Conservation (phyloP, 1,140 invertebrate species). For the Bombus cullumanus region DNA sequence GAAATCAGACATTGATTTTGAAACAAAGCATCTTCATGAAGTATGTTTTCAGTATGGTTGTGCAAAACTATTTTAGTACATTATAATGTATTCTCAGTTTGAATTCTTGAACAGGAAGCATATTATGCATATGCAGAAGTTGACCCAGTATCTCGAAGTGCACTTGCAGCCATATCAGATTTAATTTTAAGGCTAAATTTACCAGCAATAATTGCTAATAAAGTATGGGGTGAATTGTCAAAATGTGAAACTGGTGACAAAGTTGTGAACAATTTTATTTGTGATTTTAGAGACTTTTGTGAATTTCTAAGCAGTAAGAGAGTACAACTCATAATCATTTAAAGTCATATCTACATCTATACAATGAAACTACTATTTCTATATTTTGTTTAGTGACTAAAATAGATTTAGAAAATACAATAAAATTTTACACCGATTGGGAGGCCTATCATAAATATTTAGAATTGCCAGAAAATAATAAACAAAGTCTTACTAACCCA, state of each 20-base stretch:
- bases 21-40: slow-evolving; percentile 83
- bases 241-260: slow-evolving; percentile 79
- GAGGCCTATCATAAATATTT: slow-evolving; percentile 83
- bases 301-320: slow-evolving; percentile 82
- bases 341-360: not conserved
- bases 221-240: slow-evolving; percentile 84
- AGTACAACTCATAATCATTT: not conserved
- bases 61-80: not conserved
- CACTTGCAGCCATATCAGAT: slow-evolving; percentile 79
- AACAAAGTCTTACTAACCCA: slow-evolving; percentile 80
- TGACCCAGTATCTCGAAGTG: slow-evolving; percentile 70
- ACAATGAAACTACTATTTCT: not conserved
- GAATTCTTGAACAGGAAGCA: slow-evolving; percentile 73
- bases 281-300: slow-evolving; percentile 83
- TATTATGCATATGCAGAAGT: slow-evolving; percentile 77
- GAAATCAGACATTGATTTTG: slow-evolving; percentile 79
- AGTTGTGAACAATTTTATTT: slow-evolving; percentile 83
- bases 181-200: slow-evolving; percentile 81
- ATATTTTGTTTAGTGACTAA: slow-evolving; percentile 83
- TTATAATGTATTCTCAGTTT: not conserved
- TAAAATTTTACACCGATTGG: slow-evolving; percentile 84
- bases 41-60: slow-evolving; percentile 67
- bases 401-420: slow-evolving; percentile 83
- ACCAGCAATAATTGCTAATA: slow-evolving; percentile 79
- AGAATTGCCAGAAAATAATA: slow-evolving; percentile 81